A percentile compares a stretch with the other conserved stretches of the same genome.
These are phyloP conservation scores for Myotis vivesi DNA, from an alignment of 2,797 vertebrate genomes.

Conservation along the genomic window DNA sequence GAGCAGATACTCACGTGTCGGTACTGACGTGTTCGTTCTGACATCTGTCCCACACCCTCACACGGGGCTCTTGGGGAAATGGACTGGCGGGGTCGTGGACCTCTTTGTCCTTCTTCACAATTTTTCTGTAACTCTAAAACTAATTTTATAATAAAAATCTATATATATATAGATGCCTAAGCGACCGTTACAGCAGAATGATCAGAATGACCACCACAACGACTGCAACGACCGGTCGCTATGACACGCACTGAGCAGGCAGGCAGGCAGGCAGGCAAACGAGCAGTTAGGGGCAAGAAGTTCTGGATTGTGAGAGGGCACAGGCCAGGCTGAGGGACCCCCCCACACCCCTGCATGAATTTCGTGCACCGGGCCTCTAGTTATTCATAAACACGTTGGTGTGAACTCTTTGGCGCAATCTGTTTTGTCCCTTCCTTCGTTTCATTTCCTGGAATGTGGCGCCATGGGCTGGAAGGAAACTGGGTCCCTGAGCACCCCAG, in stretches of 20 bases:
- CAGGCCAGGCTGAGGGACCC: too few species aligned
- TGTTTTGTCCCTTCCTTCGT: background rate
- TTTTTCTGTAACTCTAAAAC: background rate
- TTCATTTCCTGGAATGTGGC: background rate
- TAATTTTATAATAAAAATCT: background rate
- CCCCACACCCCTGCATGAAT: too few species aligned
- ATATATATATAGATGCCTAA: too few species aligned
- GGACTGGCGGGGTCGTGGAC: background rate
- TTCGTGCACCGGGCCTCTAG: too few species aligned
- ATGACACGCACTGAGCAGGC: too few species aligned
- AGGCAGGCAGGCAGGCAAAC: too few species aligned
- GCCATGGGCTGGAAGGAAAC: background rate
- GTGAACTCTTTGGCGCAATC: background rate
- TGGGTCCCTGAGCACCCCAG: background rate
- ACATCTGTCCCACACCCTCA: background rate
- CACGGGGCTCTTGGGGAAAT: background rate
- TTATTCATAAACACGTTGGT: background rate
- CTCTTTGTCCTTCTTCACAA: background rate
- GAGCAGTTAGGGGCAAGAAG: too few species aligned
- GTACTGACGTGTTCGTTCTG: background rate
- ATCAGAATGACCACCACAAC: accelerated
- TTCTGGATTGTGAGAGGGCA: too few species aligned
- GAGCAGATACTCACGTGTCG: background rate
- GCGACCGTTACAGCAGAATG: too few species aligned
- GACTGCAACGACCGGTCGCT: accelerated